phyloP scores from a whole-genome alignment of 2,888 invertebrate genomes.

The Camptogramma bilineatum region DNA sequence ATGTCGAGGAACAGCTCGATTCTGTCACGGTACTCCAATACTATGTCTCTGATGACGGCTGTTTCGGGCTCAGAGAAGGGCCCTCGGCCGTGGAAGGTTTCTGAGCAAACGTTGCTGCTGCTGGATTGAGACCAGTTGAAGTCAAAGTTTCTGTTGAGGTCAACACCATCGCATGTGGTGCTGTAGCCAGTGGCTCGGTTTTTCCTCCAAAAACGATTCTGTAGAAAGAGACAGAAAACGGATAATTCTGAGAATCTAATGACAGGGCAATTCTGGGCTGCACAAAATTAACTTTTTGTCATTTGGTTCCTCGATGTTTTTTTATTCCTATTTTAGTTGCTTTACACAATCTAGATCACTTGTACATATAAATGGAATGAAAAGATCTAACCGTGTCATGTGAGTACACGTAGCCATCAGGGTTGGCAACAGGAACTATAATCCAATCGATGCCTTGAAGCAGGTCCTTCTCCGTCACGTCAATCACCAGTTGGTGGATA shows the following conservation, averaged over 20 bases:
- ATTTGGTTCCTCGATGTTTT: no score
- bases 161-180: constrained; percentile 87
- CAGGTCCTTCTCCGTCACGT: constrained; percentile 81
- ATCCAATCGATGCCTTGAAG: constrained; percentile 88
- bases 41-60: constrained; percentile 66
- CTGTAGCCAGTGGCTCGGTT: constrained; percentile 82
- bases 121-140: constrained; percentile 88
- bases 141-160: constrained; percentile 91
- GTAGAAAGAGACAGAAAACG: constrained; percentile 43
- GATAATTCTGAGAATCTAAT: no score
- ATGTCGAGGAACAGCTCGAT: constrained; percentile 89
- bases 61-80: constrained; percentile 90
- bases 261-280: no score
- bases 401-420: constrained; percentile 90
- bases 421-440: constrained; percentile 88
- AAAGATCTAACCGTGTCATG: no score
- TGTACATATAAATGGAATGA: no score
- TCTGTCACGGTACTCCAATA: constrained; percentile 76
- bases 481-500: constrained; percentile 87
- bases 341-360: no score
- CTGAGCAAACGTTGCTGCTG: constrained; percentile 82
- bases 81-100: constrained; percentile 86
- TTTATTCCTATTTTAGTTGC: no score
- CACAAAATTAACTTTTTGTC: no score
- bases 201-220: constrained; percentile 89